Evolutionary conservation across 1,140 invertebrate genomes (phyloP).

Genomic region (Drosophila varians): DNA sequence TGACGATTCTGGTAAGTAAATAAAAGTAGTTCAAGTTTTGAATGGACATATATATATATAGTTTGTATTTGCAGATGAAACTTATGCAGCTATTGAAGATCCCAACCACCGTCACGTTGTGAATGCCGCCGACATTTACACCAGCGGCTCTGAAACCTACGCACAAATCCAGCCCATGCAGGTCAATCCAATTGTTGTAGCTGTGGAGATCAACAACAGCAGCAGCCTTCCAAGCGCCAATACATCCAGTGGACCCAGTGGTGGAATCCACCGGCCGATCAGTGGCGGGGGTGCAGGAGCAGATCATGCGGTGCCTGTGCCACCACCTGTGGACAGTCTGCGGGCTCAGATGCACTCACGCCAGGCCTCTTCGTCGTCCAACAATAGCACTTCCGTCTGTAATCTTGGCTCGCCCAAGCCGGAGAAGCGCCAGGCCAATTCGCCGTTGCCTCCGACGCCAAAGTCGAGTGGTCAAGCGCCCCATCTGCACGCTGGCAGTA

Average conservation of each 20-base stretch:
- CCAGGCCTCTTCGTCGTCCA: slow-evolving; percentile 89
- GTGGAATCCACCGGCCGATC: slow-evolving; percentile 18
- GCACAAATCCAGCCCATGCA: slow-evolving; percentile 91
- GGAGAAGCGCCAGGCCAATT: slow-evolving; percentile 94
- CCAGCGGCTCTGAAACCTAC: slow-evolving; percentile 94
- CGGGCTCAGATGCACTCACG: slow-evolving; percentile 82
- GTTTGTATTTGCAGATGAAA: slow-evolving; percentile 88
- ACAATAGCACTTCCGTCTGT: slow-evolving; percentile 89
- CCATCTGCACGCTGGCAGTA: slow-evolving; percentile 65
- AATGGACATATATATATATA: not conserved
- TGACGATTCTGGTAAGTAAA: slow-evolving; percentile 90
- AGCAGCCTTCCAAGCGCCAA: slow-evolving; percentile 25
- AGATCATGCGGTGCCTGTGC: slow-evolving; percentile 63
- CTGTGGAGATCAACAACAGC: slow-evolving; percentile 84
- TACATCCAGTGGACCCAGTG: not conserved
- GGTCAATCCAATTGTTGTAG: slow-evolving; percentile 84
- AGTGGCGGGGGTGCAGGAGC: slow-evolving; percentile 29
- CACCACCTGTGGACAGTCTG: slow-evolving; percentile 73
- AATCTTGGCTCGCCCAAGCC: slow-evolving; percentile 92
- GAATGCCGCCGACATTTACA: slow-evolving; percentile 85
- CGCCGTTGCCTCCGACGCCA: slow-evolving; percentile 90
- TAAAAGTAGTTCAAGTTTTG: not conserved
- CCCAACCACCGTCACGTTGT: slow-evolving; percentile 87
- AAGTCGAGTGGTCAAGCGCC: slow-evolving; percentile 74
- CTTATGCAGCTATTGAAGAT: slow-evolving; percentile 95